A percentile compares a stretch with the other conserved stretches of the same genome.
These are phyloP conservation scores for Percina caprodes DNA, from an alignment of 2,113 vertebrate genomes.

Conservation along the genomic window DNA sequence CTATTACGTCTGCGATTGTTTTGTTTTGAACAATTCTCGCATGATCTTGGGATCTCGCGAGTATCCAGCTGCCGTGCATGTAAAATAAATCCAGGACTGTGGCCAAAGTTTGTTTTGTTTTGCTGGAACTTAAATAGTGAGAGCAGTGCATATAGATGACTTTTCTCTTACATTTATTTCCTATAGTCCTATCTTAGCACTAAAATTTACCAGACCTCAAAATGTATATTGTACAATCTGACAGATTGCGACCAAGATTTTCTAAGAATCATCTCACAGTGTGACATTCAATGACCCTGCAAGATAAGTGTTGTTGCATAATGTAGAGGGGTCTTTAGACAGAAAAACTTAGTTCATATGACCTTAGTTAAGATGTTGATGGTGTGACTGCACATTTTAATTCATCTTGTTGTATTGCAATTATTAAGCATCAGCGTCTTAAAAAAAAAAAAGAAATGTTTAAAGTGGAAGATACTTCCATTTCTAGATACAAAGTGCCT, in stretches of 20 bases:
- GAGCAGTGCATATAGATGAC: background rate
- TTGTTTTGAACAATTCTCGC: too few species aligned
- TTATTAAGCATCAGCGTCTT: background rate
- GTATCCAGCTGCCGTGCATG: too few species aligned
- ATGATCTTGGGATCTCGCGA: too few species aligned
- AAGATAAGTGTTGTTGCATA: too few species aligned
- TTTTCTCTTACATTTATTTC: too few species aligned
- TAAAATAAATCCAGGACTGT: background rate
- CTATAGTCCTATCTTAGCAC: too few species aligned
- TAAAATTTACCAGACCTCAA: too few species aligned
- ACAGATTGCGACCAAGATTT: background rate
- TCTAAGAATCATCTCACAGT: background rate
- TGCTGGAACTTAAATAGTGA: background rate
- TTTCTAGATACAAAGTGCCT: conserved; percentile 36
- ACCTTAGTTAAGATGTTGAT: background rate
- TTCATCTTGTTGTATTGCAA: background rate
- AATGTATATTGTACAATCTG: background rate
- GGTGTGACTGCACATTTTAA: background rate
- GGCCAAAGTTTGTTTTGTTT: background rate
- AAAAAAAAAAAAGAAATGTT: background rate
- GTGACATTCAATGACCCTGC: background rate
- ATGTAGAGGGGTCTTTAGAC: background rate
- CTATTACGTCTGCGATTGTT: too few species aligned
- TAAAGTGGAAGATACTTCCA: background rate
- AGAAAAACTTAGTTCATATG: too few species aligned